phyloP scores from a whole-genome alignment of 2,113 vertebrate genomes.

The Brachionichthys hirsutus region DNA sequence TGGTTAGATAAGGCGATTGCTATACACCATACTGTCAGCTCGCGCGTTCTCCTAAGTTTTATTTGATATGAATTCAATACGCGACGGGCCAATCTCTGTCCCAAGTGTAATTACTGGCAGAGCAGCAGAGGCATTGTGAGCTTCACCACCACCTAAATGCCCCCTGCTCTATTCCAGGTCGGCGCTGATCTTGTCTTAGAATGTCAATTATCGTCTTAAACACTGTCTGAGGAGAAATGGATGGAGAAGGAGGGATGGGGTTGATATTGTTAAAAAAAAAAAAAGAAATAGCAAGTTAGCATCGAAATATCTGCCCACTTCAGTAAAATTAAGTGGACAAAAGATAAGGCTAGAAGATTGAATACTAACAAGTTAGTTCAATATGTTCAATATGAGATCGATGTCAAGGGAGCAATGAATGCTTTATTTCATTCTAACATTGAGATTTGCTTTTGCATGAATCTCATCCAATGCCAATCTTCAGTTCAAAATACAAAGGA shows the following conservation, averaged over 20 bases:
- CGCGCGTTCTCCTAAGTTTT: conserved; percentile 51
- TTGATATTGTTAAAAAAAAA: conserved; percentile 26
- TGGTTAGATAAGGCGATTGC: conserved; percentile 8
- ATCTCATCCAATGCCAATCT: too few relatives aligned
- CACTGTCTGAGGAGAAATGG: conserved; percentile 25
- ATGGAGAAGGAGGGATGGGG: background rate
- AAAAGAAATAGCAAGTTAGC: conserved; percentile 19
- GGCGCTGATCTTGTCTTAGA: conserved; percentile 74
- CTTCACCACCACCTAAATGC: conserved; percentile 59
- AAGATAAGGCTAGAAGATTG: conserved; percentile 23
- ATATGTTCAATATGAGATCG: conserved; percentile 28
- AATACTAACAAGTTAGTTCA: conserved; percentile 46
- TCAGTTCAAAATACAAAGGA: too few relatives aligned
- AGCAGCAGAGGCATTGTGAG: conserved; percentile 69
- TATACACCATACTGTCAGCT: conserved; percentile 14
- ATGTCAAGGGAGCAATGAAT: conserved; percentile 1
- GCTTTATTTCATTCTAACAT: background rate
- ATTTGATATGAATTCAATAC: conserved; percentile 81
- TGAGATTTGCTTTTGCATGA: too few relatives aligned
- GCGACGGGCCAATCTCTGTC: conserved; percentile 58
- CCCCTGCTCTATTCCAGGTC: conserved; percentile 66
- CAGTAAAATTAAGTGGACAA: conserved; percentile 19
- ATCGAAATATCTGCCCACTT: conserved; percentile 51
- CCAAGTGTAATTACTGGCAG: conserved; percentile 72
- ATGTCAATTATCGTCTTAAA: conserved; percentile 78